phyloP scores from a whole-genome alignment of 2,888 invertebrate species.

The Tenthredo scrophulariae region DNA sequence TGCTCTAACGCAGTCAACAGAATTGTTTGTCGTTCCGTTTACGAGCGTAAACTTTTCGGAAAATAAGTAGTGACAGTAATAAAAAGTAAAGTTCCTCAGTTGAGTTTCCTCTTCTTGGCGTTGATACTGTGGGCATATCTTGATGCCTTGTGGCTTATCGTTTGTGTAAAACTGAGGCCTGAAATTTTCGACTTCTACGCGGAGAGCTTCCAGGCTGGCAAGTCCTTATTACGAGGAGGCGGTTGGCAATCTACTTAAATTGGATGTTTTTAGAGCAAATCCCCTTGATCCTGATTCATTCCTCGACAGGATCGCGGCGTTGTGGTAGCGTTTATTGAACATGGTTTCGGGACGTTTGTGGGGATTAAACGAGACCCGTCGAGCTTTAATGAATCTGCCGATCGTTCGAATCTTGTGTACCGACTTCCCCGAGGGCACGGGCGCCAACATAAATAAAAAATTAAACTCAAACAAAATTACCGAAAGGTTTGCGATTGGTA shows the following conservation, averaged over 20 bases:
- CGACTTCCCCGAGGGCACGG: conserved; percentile 49
- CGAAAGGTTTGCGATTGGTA: conserved; percentile 51
- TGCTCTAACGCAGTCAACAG: conserved; percentile 40
- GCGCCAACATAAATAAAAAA: conserved; percentile 51
- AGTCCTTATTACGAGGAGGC: conserved; percentile 52
- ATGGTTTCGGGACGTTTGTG: conserved; percentile 71
- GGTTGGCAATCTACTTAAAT: conserved; percentile 67
- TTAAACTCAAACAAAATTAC: conserved; percentile 51
- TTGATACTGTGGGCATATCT: conserved; percentile 32
- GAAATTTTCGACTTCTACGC: conserved; percentile 41
- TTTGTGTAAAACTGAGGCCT: conserved; percentile 37
- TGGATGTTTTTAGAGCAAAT: conserved; percentile 63
- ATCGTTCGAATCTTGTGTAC: conserved; percentile 51
- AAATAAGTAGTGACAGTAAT: conserved; percentile 38
- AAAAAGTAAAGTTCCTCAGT: conserved; percentile 45
- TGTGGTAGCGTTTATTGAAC: conserved; percentile 74
- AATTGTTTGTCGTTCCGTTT: conserved; percentile 51
- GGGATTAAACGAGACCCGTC: conserved; percentile 69
- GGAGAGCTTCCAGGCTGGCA: conserved; percentile 33
- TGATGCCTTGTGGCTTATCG: conserved; percentile 23
- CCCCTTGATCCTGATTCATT: conserved; percentile 65
- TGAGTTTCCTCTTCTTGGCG: conserved; percentile 32
- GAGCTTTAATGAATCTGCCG: conserved; percentile 70
- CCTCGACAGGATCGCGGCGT: conserved; percentile 67
- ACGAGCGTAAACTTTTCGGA: conserved; percentile 44